Conservation (phyloP, 2,113 vertebrate genomes). For the Rynchops niger region DNA sequence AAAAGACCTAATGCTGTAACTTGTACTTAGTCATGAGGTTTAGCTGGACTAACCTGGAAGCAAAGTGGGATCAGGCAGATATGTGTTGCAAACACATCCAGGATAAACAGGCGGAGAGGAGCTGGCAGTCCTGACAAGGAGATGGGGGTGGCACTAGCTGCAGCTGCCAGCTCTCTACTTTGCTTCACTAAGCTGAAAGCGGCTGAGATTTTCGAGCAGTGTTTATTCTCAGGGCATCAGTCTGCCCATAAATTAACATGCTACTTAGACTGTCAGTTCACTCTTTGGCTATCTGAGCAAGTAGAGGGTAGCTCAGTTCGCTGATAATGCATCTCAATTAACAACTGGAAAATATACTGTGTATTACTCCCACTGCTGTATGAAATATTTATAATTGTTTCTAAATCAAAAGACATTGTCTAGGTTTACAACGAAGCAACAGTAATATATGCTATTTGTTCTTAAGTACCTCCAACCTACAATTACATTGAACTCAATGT, state of each 20-base stretch:
- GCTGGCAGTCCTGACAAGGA: background rate
- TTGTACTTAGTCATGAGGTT: background rate
- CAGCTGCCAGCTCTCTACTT: background rate
- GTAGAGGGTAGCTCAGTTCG: background rate
- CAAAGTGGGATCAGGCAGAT: background rate
- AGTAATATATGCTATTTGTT: background rate
- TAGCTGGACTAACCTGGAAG: background rate
- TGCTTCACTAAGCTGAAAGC: background rate
- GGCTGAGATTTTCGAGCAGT: accelerated
- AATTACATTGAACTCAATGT: background rate
- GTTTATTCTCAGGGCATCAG: background rate
- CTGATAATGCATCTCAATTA: background rate
- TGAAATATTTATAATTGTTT: background rate
- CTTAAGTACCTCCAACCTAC: background rate
- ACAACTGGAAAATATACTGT: background rate
- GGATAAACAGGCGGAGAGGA: accelerated
- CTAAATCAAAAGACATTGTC: background rate
- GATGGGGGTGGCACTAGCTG: background rate
- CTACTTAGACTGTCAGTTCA: background rate
- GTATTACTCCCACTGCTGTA: background rate
- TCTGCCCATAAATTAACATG: background rate
- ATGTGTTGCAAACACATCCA: background rate
- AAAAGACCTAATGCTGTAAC: background rate
- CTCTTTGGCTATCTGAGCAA: background rate
- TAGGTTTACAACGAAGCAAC: background rate